These are phyloP conservation scores for Popillia japonica DNA, from an alignment of 1,140 invertebrate genomes.

Conservation along the genomic window DNA sequence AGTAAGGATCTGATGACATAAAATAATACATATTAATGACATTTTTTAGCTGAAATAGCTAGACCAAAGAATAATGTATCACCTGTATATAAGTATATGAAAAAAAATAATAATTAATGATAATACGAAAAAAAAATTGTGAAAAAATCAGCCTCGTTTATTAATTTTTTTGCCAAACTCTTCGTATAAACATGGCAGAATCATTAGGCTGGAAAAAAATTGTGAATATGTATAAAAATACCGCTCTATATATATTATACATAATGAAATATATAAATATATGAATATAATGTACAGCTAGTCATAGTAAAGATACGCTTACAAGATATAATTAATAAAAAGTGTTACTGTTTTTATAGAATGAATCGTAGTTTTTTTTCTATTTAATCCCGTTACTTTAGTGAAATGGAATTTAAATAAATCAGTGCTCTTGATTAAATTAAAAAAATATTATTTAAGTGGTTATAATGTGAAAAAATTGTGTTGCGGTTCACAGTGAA, in stretches of 20 bases:
- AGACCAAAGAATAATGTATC: slow-evolving; percentile 59
- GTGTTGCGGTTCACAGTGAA: too few relatives aligned
- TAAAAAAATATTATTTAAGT: too few relatives aligned
- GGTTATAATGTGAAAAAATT: too few relatives aligned
- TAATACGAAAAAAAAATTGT: slow-evolving; percentile 47
- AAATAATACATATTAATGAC: slow-evolving; percentile 35
- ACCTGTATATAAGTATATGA: slow-evolving; percentile 54
- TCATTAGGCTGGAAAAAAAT: slow-evolving; percentile 45
- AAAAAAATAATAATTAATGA: slow-evolving; percentile 47
- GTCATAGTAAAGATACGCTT: slow-evolving; percentile 62
- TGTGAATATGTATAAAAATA: slow-evolving; percentile 60
- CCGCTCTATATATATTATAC: slow-evolving; percentile 50
- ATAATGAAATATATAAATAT: slow-evolving; percentile 53
- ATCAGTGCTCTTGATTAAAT: too few relatives aligned
- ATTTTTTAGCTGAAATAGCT: slow-evolving; percentile 48
- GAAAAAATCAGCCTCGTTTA: slow-evolving; percentile 8
- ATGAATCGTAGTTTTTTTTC: slow-evolving; percentile 55
- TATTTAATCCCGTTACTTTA: neutral
- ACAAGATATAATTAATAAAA: slow-evolving; percentile 59
- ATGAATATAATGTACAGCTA: slow-evolving; percentile 61
- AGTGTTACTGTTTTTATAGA: slow-evolving; percentile 61
- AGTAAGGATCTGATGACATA: slow-evolving; percentile 22
- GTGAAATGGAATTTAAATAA: too few relatives aligned
- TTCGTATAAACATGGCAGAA: neutral
- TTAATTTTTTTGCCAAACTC: neutral